Conservation (phyloP, 2,797 vertebrate genomes). For the Myripristis murdjan region DNA sequence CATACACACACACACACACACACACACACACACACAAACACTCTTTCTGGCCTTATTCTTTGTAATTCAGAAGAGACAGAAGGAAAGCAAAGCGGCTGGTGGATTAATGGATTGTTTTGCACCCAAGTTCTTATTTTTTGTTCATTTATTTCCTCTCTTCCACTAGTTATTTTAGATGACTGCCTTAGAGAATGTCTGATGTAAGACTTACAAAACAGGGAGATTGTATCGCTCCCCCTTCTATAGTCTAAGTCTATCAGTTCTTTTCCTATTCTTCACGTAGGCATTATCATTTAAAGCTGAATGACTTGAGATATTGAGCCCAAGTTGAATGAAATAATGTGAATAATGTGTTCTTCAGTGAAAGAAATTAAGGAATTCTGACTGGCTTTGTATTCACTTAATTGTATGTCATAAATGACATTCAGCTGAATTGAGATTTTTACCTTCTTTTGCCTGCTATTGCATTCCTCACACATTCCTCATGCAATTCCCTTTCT, state of each 20-base stretch:
- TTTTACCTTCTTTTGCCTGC: constrained; percentile 3
- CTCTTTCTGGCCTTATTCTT: background rate
- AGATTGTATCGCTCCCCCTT: background rate
- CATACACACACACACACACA: constrained; percentile 21
- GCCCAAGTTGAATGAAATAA: constrained; percentile 19
- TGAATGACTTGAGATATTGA: constrained; percentile 21
- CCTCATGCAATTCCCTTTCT: constrained; percentile 15
- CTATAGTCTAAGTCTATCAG: background rate
- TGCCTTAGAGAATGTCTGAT: background rate
- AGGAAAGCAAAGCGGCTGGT: constrained; percentile 8
- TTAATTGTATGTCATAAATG: background rate
- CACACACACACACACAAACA: background rate
- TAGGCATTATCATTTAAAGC: constrained; percentile 8
- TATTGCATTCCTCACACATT: constrained; percentile 10
- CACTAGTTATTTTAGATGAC: constrained; percentile 12
- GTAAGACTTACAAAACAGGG: background rate
- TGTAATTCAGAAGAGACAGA: background rate
- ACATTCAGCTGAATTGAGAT: background rate
- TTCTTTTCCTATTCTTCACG: background rate
- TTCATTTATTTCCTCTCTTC: constrained; percentile 1
- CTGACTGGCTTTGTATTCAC: background rate
- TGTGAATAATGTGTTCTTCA: background rate
- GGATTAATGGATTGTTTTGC: constrained; percentile 23
- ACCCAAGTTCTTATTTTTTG: constrained; percentile 29
- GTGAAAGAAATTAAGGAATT: constrained; percentile 7